phyloP scores from a whole-genome alignment of 2,888 invertebrate genomes.

The Oegoconia quadripuncta region DNA sequence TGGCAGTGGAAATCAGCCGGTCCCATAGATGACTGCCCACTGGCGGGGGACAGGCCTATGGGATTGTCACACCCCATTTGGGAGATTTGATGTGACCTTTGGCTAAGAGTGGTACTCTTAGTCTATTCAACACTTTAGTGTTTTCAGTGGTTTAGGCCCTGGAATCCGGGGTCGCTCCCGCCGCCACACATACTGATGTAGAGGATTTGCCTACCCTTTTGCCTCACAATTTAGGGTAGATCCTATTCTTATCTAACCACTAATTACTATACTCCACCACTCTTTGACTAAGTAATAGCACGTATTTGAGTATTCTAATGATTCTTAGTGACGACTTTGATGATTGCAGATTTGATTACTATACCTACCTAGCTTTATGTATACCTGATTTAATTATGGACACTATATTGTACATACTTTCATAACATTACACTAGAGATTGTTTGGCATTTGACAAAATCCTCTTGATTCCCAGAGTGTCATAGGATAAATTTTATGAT shows the following conservation, averaged over 20 bases:
- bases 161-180: conserved; percentile 1
- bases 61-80: background rate
- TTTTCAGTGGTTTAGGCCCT: background rate
- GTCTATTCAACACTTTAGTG: background rate
- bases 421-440: too few species aligned
- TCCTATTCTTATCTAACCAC: background rate
- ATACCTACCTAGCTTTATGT: too few species aligned
- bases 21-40: background rate
- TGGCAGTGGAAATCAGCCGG: conserved; percentile 5
- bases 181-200: conserved; percentile 4
- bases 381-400: too few species aligned
- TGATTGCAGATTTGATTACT: too few species aligned
- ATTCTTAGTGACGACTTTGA: too few species aligned
- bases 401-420: too few species aligned
- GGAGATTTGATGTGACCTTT: background rate
- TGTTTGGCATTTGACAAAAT: too few species aligned
- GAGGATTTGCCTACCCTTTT: conserved; percentile 6
- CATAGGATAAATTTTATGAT: too few species aligned
- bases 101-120: background rate
- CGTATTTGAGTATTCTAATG: too few species aligned
- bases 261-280: too few species aligned
- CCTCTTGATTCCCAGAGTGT: too few species aligned
- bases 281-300: too few species aligned
- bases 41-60: conserved; percentile 2
- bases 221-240: background rate